A percentile compares a stretch with the other conserved stretches of the same genome.
phyloP scores from a whole-genome alignment of 2,888 invertebrate species.

The Prenolepis imparis region DNA sequence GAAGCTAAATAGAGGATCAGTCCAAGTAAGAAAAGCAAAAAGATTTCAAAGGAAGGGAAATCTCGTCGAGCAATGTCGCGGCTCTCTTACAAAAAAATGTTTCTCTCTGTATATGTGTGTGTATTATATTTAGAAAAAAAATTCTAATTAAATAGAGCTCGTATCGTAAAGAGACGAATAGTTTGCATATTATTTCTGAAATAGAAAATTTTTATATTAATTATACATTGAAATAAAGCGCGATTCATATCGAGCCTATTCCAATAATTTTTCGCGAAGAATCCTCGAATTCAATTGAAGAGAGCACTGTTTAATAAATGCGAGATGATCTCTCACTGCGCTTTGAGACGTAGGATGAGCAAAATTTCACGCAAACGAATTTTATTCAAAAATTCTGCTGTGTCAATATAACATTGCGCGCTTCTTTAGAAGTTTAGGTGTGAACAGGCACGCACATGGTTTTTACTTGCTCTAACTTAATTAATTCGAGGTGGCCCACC shows the following conservation, averaged over 20 bases:
- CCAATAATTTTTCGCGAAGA: not conserved
- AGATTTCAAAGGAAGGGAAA: conserved; percentile 8
- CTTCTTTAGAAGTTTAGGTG: conserved; percentile 19
- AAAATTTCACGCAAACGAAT: not conserved
- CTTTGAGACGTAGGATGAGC: not conserved
- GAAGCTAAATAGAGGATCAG: conserved; percentile 74
- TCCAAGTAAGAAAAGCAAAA: conserved; percentile 31
- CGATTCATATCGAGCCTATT: not conserved
- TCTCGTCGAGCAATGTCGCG: conserved; percentile 6
- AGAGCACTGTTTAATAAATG: conserved; percentile 5
- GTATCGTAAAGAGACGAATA: not conserved
- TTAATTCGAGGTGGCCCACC: conserved; percentile 63
- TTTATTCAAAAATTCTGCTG: conserved; percentile 12
- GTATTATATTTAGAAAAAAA: not conserved
- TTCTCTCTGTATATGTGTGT: not conserved
- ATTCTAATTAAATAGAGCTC: not conserved
- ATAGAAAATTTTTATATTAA: not conserved
- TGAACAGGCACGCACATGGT: conserved; percentile 39
- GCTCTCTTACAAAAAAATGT: not conserved
- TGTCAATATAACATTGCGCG: not conserved
- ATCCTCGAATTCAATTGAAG: not conserved
- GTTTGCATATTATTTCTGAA: not conserved
- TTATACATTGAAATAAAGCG: not conserved
- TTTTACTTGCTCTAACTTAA: conserved; percentile 60
- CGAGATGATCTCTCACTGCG: not conserved